Base-by-base conservation (phyloP, 2,888 invertebrate genomes). In the Psococerastis gibbosa region DNA sequence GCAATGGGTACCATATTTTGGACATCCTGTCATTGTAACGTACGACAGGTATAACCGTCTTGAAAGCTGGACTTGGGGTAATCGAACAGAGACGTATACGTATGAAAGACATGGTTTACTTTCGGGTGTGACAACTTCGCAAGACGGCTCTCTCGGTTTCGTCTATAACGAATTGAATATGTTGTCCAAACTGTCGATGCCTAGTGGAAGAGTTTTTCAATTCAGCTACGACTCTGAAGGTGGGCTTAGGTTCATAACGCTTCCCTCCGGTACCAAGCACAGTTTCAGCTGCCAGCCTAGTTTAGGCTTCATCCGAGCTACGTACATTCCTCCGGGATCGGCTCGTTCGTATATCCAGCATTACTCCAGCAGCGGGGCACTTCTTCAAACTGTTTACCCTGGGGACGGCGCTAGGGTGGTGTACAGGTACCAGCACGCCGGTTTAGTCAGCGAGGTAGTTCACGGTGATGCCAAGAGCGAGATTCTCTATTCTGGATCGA, bases 31-130 rank as follows among this genome's bases (percentile, higher is more conserved):
- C 13, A 91, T 87, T 56, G 78, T 92, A 54, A 81, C 85, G 2
- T 92, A 92, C 57, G 91, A 91, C 56, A 73, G 62, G 56, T 84
- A 83, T 60, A 80, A 89, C 56, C 74, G 89, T 49, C 75, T 92
- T 27, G 83, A 84, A 54, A 80, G 81, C 22, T 91, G 91, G 89
- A 79, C 79, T 56, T 91, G 91, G 84, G 92, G 91, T 2, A 70
- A 71, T 0, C 77, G 78, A 2, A 82, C 84, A 55, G 75, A 87
- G 51, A 75, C 80, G 46, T 87, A 87, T 56, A 80, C 76, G 48
- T 94, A 92, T 58, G 88, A 91, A 53, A 70, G 80, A 1, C 83
- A 85, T 53, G 91, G 92, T 0, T 70, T 89, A 55, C 64, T 92
- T 32, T 79, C 85, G 1, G 87, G 91, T 65, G 78, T 87, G 33